These are phyloP conservation scores for Gonatopus flavifemur DNA, from an alignment of 1,140 invertebrate species.

Conservation along the genomic window DNA sequence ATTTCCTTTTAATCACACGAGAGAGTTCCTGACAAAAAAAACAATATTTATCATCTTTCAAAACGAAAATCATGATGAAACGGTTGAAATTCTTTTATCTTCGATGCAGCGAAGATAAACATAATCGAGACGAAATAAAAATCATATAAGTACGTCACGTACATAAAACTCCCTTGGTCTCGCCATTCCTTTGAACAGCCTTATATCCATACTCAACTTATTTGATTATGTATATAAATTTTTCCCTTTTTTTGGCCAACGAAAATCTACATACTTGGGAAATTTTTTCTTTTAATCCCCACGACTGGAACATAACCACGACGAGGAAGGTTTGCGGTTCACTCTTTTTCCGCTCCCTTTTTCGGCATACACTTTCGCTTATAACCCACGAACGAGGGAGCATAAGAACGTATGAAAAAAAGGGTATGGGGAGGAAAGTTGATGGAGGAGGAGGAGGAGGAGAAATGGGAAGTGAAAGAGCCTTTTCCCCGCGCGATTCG, in stretches of 20 bases:
- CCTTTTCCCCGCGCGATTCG: conserved; percentile 36
- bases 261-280: neutral
- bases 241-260: conserved; percentile 5
- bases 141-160: too few relatives aligned
- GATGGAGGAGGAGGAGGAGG: conserved; percentile 9
- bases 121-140: too few relatives aligned
- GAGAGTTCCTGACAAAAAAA: too few relatives aligned
- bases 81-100: too few relatives aligned
- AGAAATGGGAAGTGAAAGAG: neutral
- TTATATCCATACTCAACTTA: too few relatives aligned
- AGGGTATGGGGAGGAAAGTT: neutral
- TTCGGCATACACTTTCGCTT: conserved; percentile 13
- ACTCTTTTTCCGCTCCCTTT: neutral
- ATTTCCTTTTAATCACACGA: too few relatives aligned
- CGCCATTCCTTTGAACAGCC: too few relatives aligned
- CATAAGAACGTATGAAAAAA: conserved; percentile 12
- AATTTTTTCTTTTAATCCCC: neutral
- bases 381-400: conserved; percentile 16
- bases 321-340: neutral
- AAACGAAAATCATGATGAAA: too few relatives aligned
- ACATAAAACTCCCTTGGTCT: too few relatives aligned
- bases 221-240: too few relatives aligned
- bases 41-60: too few relatives aligned
- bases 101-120: too few relatives aligned
- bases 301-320: neutral